These are phyloP conservation scores for Champsocephalus esox DNA, from an alignment of 2,797 vertebrate genomes.

Conservation along the genomic window DNA sequence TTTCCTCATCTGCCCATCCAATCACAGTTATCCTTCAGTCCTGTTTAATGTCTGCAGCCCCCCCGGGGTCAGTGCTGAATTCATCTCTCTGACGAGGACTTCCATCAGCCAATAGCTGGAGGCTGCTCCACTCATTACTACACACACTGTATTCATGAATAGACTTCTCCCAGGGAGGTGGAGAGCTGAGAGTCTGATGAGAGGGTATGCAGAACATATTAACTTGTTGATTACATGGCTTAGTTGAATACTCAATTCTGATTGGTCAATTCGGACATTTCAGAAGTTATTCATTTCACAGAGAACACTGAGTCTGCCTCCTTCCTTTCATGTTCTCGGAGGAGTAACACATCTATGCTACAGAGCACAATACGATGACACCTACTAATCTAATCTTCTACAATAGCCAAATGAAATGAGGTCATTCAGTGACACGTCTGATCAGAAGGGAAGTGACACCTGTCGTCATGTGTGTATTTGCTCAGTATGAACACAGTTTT, in stretches of 20 bases:
- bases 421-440: background rate
- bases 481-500: background rate
- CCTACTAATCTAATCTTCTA: too few relatives aligned
- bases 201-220: background rate
- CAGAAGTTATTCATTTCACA: background rate
- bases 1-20: slow-evolving; percentile 7
- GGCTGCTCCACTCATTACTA: slow-evolving; percentile 23
- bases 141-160: slow-evolving; percentile 45
- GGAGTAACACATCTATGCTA: background rate
- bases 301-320: background rate
- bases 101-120: slow-evolving; percentile 49
- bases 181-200: background rate
- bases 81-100: slow-evolving; percentile 26
- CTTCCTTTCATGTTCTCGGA: background rate
- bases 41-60: slow-evolving; percentile 34
- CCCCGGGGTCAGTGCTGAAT: background rate
- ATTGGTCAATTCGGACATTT: background rate
- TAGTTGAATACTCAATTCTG: background rate
- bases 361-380: background rate
- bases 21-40: slow-evolving; percentile 30
- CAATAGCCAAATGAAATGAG: background rate
- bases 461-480: background rate
- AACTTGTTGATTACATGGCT: background rate
- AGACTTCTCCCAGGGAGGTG: slow-evolving; percentile 1
- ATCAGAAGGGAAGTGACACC: background rate